Conservation (phyloP, 1,140 invertebrate species). For the Episyrphus balteatus region DNA sequence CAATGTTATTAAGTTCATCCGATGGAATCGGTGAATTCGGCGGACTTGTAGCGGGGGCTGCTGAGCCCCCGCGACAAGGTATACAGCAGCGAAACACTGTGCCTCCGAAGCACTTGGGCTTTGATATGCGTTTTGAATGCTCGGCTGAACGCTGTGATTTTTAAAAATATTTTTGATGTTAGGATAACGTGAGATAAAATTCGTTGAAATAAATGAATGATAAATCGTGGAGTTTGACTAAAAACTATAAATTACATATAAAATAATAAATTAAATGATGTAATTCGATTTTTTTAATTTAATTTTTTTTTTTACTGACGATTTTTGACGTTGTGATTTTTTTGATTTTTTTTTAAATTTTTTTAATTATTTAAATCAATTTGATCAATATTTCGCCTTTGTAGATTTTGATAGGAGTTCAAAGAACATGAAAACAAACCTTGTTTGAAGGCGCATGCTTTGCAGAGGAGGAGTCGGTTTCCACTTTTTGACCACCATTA, state of each 20-base stretch:
- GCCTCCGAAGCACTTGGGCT: constrained; percentile 37
- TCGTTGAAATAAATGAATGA: no score
- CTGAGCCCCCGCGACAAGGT: constrained; percentile 52
- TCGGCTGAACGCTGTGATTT: constrained; percentile 12
- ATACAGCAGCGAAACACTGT: constrained; percentile 54
- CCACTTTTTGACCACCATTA: constrained; percentile 20
- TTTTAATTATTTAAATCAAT: neutral
- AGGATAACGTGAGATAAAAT: constrained; percentile 4
- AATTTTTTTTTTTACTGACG: neutral
- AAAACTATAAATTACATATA: constrained; percentile 11
- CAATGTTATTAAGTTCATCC: constrained; percentile 17
- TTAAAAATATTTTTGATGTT: constrained; percentile 7
- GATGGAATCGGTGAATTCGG: constrained; percentile 27
- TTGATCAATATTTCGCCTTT: constrained; percentile 3
- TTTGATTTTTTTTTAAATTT: neutral
- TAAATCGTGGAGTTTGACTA: constrained; percentile 1
- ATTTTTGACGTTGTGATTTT: constrained; percentile 12
- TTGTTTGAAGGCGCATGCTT: constrained; percentile 7
- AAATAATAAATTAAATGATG: constrained; percentile 13
- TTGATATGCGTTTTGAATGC: constrained; percentile 18
- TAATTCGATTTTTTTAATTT: no score
- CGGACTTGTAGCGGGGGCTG: constrained; percentile 42
- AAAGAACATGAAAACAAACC: neutral
- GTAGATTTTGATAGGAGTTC: constrained; percentile 8
- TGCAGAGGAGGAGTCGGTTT: constrained; percentile 7